Evolutionary conservation across 2,888 invertebrate species (phyloP).

Genomic region (Pristionchus japonicus): DNA sequence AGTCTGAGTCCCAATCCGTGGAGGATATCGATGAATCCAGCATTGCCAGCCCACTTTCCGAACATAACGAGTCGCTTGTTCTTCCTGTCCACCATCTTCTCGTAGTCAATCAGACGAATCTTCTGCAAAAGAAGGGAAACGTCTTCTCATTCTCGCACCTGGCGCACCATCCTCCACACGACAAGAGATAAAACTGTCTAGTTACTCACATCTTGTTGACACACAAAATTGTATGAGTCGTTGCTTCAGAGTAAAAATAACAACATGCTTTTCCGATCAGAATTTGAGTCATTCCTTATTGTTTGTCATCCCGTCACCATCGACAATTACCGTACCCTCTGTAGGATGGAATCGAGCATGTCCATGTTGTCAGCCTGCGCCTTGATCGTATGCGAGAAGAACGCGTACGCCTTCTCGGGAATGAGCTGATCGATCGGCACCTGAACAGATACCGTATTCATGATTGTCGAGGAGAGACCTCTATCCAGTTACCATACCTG

Average conservation of each 20-base stretch:
- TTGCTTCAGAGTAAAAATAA: too few relatives aligned
- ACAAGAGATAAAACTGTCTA: too few relatives aligned
- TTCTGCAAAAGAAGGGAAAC: constrained; percentile 81
- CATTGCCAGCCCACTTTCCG: constrained; percentile 95
- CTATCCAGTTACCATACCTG: constrained; percentile 79
- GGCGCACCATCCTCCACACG: background rate
- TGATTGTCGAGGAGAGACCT: background rate
- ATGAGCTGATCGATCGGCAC: constrained; percentile 86
- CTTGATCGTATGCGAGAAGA: constrained; percentile 99
- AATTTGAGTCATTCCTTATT: too few relatives aligned
- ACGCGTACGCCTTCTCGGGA: constrained; percentile 96
- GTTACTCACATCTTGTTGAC: too few relatives aligned
- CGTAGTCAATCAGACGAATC: constrained; percentile 96
- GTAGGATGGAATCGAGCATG: constrained; percentile 92
- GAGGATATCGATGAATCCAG: constrained; percentile 93
- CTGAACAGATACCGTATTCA: constrained; percentile 21
- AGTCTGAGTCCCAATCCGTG: constrained; percentile 92
- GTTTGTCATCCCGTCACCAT: too few relatives aligned
- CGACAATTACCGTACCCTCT: constrained; percentile 80
- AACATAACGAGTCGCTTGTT: constrained; percentile 96
- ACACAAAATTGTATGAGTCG: too few relatives aligned
- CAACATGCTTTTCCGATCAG: too few relatives aligned
- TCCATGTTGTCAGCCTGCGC: constrained; percentile 99
- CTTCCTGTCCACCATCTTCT: constrained; percentile 90
- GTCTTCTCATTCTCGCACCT: background rate